A percentile compares a stretch with the other conserved stretches of the same genome.
Conservation (phyloP, 2,797 vertebrate species). For the Myotis myotis region DNA sequence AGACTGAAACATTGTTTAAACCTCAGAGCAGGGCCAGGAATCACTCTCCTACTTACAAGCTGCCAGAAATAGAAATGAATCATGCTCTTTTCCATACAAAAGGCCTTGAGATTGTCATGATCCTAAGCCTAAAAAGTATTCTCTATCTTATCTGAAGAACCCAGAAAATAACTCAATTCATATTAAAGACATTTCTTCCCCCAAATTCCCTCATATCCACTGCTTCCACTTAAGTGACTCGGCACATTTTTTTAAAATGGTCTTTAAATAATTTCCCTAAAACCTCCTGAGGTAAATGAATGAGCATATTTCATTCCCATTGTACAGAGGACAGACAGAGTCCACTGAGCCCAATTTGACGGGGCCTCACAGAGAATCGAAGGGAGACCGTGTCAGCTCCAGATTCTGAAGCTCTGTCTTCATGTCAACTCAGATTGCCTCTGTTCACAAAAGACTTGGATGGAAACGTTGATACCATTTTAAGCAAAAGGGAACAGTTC, state of each 20-base stretch:
- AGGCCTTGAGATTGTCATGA: neutral
- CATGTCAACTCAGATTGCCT: neutral
- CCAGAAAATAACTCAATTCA: neutral
- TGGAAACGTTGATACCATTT: conserved; percentile 54
- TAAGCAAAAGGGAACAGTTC: conserved; percentile 44
- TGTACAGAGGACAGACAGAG: neutral
- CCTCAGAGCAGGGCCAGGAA: neutral
- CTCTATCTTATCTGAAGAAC: neutral
- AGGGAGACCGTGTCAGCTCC: neutral
- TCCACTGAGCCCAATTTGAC: neutral
- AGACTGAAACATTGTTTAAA: neutral
- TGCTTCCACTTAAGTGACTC: neutral
- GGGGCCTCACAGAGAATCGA: neutral
- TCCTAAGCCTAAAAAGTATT: neutral
- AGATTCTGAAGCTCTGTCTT: neutral
- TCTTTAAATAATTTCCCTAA: conserved; percentile 14
- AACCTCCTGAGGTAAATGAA: neutral
- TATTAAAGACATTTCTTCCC: neutral
- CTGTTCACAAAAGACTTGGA: conserved; percentile 31
- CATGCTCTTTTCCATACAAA: neutral
- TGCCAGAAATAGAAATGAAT: neutral
- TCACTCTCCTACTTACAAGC: neutral
- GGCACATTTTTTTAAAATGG: neutral
- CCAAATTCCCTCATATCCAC: neutral
- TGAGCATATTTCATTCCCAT: neutral